A percentile compares a stretch with the other conserved stretches of the same genome.
These are phyloP conservation scores for Corythornis leucogaster DNA, from an alignment of 2,797 vertebrate genomes.

Conservation along the genomic window DNA sequence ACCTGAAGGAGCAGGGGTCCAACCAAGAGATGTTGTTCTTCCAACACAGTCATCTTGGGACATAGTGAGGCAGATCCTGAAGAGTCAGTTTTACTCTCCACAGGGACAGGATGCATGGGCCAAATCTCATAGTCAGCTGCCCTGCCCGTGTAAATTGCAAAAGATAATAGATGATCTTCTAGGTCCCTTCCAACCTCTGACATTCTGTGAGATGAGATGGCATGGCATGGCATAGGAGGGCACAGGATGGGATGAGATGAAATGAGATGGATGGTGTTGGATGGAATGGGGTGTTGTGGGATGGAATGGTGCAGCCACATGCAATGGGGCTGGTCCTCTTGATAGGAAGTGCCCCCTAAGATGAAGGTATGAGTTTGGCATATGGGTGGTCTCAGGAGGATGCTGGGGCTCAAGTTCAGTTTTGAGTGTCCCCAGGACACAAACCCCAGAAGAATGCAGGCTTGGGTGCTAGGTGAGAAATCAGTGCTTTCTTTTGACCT, in stretches of 20 bases:
- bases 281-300: too few species aligned
- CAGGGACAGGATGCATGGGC: not conserved
- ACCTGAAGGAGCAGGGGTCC: not conserved
- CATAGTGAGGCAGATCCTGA: not conserved
- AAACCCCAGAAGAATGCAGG: not conserved
- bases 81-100: not conserved
- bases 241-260: not conserved
- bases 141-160: not conserved
- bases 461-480: not conserved
- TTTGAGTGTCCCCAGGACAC: not conserved
- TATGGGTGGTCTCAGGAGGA: not conserved
- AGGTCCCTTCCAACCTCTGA: too few species aligned
- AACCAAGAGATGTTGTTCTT: not conserved
- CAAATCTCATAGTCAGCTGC: not conserved
- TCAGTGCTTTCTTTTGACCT: not conserved
- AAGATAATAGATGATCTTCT: too few species aligned
- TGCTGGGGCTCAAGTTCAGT: not conserved
- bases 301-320: not conserved
- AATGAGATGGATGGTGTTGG: too few species aligned
- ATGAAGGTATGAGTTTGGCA: not conserved
- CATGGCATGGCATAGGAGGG: too few species aligned
- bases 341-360: not conserved
- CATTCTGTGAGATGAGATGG: too few species aligned
- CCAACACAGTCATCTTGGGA: not conserved
- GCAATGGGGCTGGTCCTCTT: not conserved